Base-by-base conservation (phyloP, 2,888 invertebrate species). In the Chouioia cunea region DNA sequence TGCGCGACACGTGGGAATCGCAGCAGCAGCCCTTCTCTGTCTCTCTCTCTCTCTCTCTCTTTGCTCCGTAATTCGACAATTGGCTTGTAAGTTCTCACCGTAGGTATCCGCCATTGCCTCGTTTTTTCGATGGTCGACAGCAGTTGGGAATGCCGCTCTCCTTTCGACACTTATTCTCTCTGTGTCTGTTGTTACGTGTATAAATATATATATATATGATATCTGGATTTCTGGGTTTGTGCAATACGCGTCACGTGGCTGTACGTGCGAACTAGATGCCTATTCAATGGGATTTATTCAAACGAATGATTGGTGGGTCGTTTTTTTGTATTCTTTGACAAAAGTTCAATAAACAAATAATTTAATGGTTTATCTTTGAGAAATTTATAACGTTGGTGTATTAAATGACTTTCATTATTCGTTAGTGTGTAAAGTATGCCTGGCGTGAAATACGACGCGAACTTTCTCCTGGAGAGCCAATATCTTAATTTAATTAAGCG, bases 11-110 rank as follows among this genome's bases (percentile, higher is more conserved):
- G 71, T 71, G 71, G 66, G 71, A 71, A 67, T 71, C 66, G 52
- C 8, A n/a, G 15, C 23, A 6, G 27, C 52, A 20, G 65, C 60
- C 36, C 57, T 36, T 20, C 43, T 20, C 20, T 12, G 46, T 15
- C 2, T 16, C 23, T 14, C 16, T 16, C 0, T 18, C 15, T 2
- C 52, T 36, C 14, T 14, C 27, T 16, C 43, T 20, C 46, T 63
- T 27, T n/a, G 44, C 23, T n/a, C n/a, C 47, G 27, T 65, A 57
- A 67, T 71, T 71, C 64, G 67, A 67, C 67, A 59, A 67, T 71
- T 64, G 67, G 54, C 54, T 16, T 36, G 36, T 10, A 36, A 36
- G 54, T 64, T 59, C 67, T 71, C 67, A 54, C 63, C 53, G 62
- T 4, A 12, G 36, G 6, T 36, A 36, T 36, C n/a, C 20, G 15